A percentile compares a stretch with the other conserved stretches of the same genome.
These are phyloP conservation scores for Rhinogobius similis DNA, from an alignment of 2,113 vertebrate species.

Conservation along the genomic window DNA sequence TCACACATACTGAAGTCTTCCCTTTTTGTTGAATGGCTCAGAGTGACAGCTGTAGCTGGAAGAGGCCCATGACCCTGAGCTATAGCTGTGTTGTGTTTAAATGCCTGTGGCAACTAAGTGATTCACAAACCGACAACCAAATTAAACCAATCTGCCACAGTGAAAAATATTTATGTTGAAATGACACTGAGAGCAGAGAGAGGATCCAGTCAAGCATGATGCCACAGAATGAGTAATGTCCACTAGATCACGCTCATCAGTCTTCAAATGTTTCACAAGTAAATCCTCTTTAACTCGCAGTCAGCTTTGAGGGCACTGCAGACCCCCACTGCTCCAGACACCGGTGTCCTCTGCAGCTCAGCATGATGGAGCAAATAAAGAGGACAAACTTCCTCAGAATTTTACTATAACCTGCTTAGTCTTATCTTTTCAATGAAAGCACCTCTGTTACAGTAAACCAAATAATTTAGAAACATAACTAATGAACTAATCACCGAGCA, in stretches of 20 bases:
- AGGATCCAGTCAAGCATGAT: slow-evolving; percentile 18
- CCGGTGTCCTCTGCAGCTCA: not conserved
- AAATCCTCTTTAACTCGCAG: not conserved
- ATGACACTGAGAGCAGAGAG: slow-evolving; percentile 21
- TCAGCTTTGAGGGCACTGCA: no score
- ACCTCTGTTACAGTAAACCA: not conserved
- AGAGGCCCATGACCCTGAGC: slow-evolving; percentile 10
- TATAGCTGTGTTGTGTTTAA: slow-evolving; percentile 13
- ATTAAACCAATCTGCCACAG: slow-evolving; percentile 33
- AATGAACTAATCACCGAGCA: not conserved
- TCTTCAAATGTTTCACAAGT: not conserved
- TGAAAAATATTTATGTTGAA: slow-evolving; percentile 39
- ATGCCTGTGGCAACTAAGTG: slow-evolving; percentile 4
- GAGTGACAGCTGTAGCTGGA: slow-evolving; percentile 25
- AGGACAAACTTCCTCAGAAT: not conserved
- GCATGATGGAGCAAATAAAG: not conserved
- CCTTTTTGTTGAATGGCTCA: slow-evolving; percentile 14
- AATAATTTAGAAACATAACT: not conserved
- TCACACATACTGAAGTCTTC: slow-evolving; percentile 5
- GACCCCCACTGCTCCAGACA: not conserved
- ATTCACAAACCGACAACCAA: slow-evolving; percentile 21
- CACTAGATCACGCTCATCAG: slow-evolving; percentile 10
- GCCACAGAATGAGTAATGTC: slow-evolving; percentile 27
- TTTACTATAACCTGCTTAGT: not conserved
- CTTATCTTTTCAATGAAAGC: not conserved